A percentile compares a stretch with the other conserved stretches of the same genome.
Evolutionary conservation across 1,140 invertebrate species (phyloP).

Genomic region (Trichonephila clavipes): DNA sequence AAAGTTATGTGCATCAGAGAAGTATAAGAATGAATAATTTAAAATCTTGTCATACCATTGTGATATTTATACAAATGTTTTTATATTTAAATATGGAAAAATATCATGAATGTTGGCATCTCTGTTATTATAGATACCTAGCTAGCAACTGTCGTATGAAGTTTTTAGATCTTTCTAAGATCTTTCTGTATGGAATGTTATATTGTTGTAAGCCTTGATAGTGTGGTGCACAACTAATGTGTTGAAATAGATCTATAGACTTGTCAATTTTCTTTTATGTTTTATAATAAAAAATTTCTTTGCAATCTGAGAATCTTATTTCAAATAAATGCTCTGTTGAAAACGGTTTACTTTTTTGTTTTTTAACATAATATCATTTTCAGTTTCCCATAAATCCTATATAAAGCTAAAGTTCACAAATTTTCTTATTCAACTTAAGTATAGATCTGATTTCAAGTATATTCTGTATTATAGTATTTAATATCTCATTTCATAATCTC

Average conservation of each 20-base stretch:
- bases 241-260: constrained; percentile 23
- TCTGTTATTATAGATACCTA: constrained; percentile 67
- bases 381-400: no score
- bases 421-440: neutral
- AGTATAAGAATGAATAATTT: neutral
- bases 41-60: constrained; percentile 3
- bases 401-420: neutral
- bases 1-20: neutral
- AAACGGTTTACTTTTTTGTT: neutral
- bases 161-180: constrained; percentile 32
- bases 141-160: constrained; percentile 53
- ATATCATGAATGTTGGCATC: constrained; percentile 62
- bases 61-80: constrained; percentile 10
- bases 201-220: constrained; percentile 30
- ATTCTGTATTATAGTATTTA: neutral
- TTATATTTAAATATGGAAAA: neutral
- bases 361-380: neutral
- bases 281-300: constrained; percentile 1
- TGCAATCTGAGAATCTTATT: constrained; percentile 12
- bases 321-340: neutral
- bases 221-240: constrained; percentile 33
- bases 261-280: neutral
- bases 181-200: constrained; percentile 39
- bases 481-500: neutral
- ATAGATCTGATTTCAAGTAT: neutral